Evolutionary conservation across 1,140 invertebrate genomes (phyloP).

Genomic region (Brachionus koreanus): DNA sequence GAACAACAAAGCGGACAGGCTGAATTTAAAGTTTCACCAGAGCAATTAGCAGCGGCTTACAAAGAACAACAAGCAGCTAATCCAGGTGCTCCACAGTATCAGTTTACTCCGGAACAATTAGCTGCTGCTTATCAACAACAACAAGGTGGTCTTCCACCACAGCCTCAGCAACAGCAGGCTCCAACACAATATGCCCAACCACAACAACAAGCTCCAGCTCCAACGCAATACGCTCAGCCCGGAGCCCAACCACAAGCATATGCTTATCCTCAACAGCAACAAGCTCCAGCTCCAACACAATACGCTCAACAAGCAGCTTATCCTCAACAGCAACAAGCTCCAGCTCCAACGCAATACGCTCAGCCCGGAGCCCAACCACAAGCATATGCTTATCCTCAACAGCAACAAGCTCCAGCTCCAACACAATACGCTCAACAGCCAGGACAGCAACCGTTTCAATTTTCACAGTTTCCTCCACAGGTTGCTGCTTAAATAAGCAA

Average conservation of each 20-base stretch:
- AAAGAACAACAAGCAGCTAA: constrained; percentile 2
- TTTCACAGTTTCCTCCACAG: background rate
- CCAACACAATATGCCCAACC: background rate
- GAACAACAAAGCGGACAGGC: background rate
- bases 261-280: constrained; percentile 5
- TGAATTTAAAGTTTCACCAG: background rate
- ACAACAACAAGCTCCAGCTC: background rate
- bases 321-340: background rate
- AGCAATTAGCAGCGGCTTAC: constrained; percentile 22
- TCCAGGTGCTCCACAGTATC: background rate
- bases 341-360: background rate
- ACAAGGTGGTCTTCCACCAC: background rate
- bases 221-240: background rate
- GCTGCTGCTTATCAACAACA: background rate
- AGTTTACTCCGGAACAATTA: background rate
- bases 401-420: background rate
- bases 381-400: constrained; percentile 3
- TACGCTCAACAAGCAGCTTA: background rate
- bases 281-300: background rate
- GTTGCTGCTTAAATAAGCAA: background rate
- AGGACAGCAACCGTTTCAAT: background rate
- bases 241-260: constrained; percentile 1
- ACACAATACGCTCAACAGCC: background rate
- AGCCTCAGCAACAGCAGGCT: background rate
- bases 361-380: background rate